phyloP scores from a whole-genome alignment of 2,888 invertebrate genomes.

The Polydrusus cervinus region DNA sequence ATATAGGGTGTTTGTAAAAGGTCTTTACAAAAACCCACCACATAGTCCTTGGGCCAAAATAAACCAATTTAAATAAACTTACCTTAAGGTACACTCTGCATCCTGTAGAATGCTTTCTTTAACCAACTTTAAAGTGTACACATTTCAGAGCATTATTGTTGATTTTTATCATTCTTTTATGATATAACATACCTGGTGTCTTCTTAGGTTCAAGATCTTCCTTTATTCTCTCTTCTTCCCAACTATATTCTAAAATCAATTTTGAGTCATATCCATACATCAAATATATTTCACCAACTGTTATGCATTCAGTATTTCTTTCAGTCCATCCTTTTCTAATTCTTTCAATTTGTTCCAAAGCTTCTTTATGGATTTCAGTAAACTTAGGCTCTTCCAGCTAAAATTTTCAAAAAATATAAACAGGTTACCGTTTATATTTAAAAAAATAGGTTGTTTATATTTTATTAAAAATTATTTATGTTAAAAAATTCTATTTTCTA shows the following conservation, averaged over 20 bases:
- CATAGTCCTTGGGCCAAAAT: too few species aligned
- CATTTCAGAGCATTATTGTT: not conserved
- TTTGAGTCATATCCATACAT: constrained; percentile 87
- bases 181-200: constrained; percentile 18
- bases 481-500: too few species aligned
- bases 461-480: too few species aligned
- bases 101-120: not conserved
- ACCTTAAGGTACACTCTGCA: too few species aligned
- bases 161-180: too few species aligned
- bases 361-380: constrained; percentile 50
- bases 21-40: too few species aligned
- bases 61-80: too few species aligned
- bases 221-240: constrained; percentile 71
- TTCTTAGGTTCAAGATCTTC: constrained; percentile 53
- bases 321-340: constrained; percentile 85
- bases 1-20: too few species aligned
- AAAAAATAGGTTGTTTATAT: too few species aligned
- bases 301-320: constrained; percentile 83
- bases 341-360: constrained; percentile 66
- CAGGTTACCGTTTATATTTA: too few species aligned
- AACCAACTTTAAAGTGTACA: not conserved
- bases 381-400: constrained; percentile 60
- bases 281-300: constrained; percentile 91
- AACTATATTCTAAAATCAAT: constrained; percentile 86
- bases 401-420: too few species aligned